Evolutionary conservation across 2,888 invertebrate genomes (phyloP).

Genomic region (Tanaodytes sp.): DNA sequence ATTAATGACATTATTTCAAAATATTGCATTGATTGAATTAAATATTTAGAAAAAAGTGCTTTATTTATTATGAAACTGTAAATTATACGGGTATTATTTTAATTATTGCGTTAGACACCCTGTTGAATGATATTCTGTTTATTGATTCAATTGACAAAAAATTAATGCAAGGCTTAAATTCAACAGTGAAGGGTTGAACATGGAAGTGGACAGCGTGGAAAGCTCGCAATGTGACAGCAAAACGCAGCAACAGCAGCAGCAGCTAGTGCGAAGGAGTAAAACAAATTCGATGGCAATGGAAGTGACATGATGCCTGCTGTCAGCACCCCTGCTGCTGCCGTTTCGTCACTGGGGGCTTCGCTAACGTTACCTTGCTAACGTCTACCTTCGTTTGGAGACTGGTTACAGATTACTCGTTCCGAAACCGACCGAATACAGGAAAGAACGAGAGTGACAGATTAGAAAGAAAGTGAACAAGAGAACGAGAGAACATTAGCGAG

Average conservation of each 20-base stretch:
- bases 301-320: slow-evolving; percentile 77
- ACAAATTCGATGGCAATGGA: slow-evolving; percentile 76
- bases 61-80: too few relatives aligned
- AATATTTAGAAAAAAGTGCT: too few relatives aligned
- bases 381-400: slow-evolving; percentile 61
- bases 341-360: slow-evolving; percentile 71
- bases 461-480: too few relatives aligned
- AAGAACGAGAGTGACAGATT: slow-evolving; percentile 1
- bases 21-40: too few relatives aligned
- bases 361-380: slow-evolving; percentile 67
- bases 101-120: too few relatives aligned
- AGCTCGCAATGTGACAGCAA: slow-evolving; percentile 71
- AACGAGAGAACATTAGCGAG: too few relatives aligned
- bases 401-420: slow-evolving; percentile 57
- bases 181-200: slow-evolving; percentile 70
- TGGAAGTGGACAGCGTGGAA: slow-evolving; percentile 69
- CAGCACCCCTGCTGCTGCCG: slow-evolving; percentile 69
- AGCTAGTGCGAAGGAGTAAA: slow-evolving; percentile 75
- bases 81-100: too few relatives aligned
- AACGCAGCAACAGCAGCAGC: slow-evolving; percentile 66
- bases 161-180: not conserved
- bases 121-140: too few relatives aligned
- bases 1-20: too few relatives aligned
- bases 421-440: slow-evolving; percentile 48
- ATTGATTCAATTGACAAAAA: not conserved